These are phyloP conservation scores for Micromesistius poutassou DNA, from an alignment of 2,797 vertebrate species.

Conservation along the genomic window DNA sequence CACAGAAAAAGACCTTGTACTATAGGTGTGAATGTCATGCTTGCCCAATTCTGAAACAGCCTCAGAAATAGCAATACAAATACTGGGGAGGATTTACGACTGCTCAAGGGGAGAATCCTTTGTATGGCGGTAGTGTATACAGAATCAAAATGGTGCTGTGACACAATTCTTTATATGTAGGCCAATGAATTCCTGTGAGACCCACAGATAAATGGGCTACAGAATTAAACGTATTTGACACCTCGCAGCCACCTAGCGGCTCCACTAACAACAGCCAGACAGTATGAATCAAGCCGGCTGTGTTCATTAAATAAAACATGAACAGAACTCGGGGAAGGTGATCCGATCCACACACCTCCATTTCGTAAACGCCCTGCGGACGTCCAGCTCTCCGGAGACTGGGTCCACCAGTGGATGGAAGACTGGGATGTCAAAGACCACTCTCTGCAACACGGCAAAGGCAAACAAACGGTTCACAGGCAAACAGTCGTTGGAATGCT, in stretches of 20 bases:
- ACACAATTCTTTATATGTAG: not conserved
- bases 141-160: not conserved
- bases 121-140: not conserved
- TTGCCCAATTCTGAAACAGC: not conserved
- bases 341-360: slow-evolving; percentile 85
- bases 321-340: not conserved
- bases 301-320: not conserved
- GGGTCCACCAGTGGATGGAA: slow-evolving; percentile 96
- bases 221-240: not conserved
- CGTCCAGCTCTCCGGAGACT: slow-evolving; percentile 92
- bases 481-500: not conserved
- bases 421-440: slow-evolving; percentile 95
- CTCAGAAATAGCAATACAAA: not conserved
- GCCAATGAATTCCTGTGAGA: not conserved
- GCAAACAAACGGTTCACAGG: not conserved
- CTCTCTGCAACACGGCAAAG: slow-evolving; percentile 72
- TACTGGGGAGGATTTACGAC: not conserved
- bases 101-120: not conserved
- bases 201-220: not conserved
- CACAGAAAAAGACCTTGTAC: not conserved
- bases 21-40: not conserved
- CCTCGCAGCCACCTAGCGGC: not conserved
- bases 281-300: not conserved
- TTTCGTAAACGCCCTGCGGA: slow-evolving; percentile 94
- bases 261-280: not conserved